Evolutionary conservation across 2,888 invertebrate genomes (phyloP).

Genomic region (Athalia circularis): DNA sequence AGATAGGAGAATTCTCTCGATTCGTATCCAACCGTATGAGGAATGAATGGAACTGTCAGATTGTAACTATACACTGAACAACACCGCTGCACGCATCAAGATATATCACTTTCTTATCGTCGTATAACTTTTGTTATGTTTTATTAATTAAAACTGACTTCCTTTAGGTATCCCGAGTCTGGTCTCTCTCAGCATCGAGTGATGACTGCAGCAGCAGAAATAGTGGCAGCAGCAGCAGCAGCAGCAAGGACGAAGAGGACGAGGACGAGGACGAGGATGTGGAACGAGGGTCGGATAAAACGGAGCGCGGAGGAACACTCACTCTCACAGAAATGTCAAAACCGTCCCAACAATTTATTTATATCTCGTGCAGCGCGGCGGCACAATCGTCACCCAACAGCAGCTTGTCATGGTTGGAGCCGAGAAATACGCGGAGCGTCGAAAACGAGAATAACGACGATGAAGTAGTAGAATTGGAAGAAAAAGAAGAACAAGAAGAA

Average conservation of each 20-base stretch:
- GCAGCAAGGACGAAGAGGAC: slow-evolving; percentile 1
- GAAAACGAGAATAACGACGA: slow-evolving; percentile 17
- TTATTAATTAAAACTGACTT: too few relatives aligned
- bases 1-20: not conserved
- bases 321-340: slow-evolving; percentile 11
- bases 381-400: slow-evolving; percentile 26
- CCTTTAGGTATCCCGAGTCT: too few relatives aligned
- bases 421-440: slow-evolving; percentile 33
- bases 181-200: too few relatives aligned
- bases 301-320: not conserved
- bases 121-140: too few relatives aligned
- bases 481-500: slow-evolving; percentile 29
- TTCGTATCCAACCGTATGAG: too few relatives aligned
- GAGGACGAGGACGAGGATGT: slow-evolving; percentile 39
- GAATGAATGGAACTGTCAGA: slow-evolving; percentile 43
- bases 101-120: too few relatives aligned
- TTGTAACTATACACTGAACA: slow-evolving; percentile 47
- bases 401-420: slow-evolving; percentile 43
- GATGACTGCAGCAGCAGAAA: too few relatives aligned
- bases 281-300: not conserved
- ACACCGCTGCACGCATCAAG: too few relatives aligned
- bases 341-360: slow-evolving; percentile 25
- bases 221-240: too few relatives aligned
- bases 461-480: not conserved
- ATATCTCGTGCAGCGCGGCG: slow-evolving; percentile 39